Base-by-base conservation (phyloP, 2,797 vertebrate species). In the Notamacropus eugenii region DNA sequence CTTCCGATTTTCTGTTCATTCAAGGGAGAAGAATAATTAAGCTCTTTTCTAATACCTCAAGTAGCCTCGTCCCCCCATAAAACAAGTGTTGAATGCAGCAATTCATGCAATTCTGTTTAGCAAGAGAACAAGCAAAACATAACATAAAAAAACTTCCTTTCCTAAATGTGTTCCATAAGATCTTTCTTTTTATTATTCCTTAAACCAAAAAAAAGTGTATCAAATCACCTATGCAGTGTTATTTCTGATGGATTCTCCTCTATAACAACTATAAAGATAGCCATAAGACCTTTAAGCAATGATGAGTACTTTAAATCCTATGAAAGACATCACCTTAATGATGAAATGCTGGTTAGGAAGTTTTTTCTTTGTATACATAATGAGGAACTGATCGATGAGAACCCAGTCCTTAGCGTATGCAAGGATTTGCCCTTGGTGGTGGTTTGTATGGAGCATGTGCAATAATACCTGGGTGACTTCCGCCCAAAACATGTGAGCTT, bases 131-230 rank as follows among this genome's bases (percentile, higher is more conserved):
- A 82, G 92, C 50, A 74, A 82, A 62, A 59, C 27, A 29, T 34
- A 94, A 90, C 92, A 40, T 28, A 95, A 93, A 93, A 56, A 50
- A 87, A 93, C 54, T 24, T 92, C 11, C 90, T 97, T 8, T 90
- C 16, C 31, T 40, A 93, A 90, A 57, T 90, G 0, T 58, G 29
- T 10, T 91, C 58, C 62, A 16, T 54, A 92, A n/a, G 9, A 34
- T 54, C 27, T 94, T 92, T 92, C 55, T 52, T 52, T 52, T 52
- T 52, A 52, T n/a, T 40, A 40, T 28, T 24, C 82, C 9, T 94
- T 91, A 74, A 74, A 74, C 3, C 8, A n/a, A 74, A 74, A 67
- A 34, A 34, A 31, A 62, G 59, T 5, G 19, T 74, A 40, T 74
- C n/a, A 40, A 74, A 74, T 74, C n/a, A 74, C 16, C 67, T 74